phyloP scores from a whole-genome alignment of 2,888 invertebrate species.

The Caprella mutica region DNA sequence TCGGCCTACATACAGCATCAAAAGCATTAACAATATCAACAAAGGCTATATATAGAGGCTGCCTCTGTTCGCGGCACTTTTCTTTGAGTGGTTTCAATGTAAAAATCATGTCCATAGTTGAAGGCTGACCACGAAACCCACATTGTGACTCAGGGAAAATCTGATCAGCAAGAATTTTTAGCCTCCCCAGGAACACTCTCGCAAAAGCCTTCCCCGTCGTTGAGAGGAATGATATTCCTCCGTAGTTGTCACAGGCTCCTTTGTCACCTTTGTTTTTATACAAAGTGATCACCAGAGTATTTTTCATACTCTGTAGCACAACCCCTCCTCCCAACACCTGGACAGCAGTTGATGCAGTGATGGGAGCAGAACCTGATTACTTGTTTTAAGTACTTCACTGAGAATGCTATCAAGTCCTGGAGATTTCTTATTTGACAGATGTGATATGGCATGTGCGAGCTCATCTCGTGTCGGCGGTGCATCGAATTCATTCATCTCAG shows the following conservation, averaged over 20 bases:
- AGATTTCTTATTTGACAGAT: background rate
- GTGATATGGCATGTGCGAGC: background rate
- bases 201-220: constrained; percentile 9
- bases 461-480: background rate
- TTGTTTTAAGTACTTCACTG: no score
- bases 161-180: constrained; percentile 5
- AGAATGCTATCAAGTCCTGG: no score
- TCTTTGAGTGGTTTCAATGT: background rate
- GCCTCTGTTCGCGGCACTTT: background rate
- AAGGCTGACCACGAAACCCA: constrained; percentile 8
- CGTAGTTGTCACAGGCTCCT: constrained; percentile 3
- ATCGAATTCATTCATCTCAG: background rate
- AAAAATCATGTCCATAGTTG: no score
- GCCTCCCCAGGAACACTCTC: background rate
- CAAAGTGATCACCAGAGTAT: background rate
- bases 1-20: background rate
- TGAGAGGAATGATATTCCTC: constrained; percentile 4
- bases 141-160: constrained; percentile 18
- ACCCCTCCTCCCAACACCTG: constrained; percentile 5
- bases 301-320: background rate
- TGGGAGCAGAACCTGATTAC: no score
- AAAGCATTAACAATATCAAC: background rate
- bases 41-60: background rate
- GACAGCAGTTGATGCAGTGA: no score
- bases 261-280: constrained; percentile 11